Evolutionary conservation across 2,888 invertebrate species (phyloP), one percentile per base, ranked within the genome.

Genomic region (Agrypnus murinus): DNA sequence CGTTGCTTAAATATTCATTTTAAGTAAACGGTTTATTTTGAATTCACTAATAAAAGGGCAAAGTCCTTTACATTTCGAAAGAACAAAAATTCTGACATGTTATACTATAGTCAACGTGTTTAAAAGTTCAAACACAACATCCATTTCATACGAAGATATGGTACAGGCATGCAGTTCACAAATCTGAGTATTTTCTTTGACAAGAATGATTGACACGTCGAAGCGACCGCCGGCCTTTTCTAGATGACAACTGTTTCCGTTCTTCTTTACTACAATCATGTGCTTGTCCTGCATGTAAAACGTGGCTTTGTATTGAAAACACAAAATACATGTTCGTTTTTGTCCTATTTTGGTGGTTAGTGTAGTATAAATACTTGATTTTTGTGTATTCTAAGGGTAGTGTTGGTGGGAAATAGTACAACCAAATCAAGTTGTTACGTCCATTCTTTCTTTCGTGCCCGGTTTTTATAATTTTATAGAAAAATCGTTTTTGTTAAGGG

Each of bases 161-260:
- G 58, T 59, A 53, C 65, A 69, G 65, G 58, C 64, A 43, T 48
- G 34, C 65, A 65, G 64, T 59, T 69, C 59, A 65, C 48, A 69
- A 69, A 65, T 69, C 69, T 68, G 50, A 53, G 65, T 71, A 71
- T 71, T 71, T 71, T 76, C 71, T 77, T 74, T 76, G 77, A 77
- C 75, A 75, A 60, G 65, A 71, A 58, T 77, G 77, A 77, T 77
- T 77, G 77, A 77, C 77, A 77, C 71, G 73, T 77, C 76, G 75
- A 77, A 77, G 74, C 77, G 77, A 75, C 77, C 77, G 75, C 48
- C 77, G 75, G 76, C 68, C 74, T 70, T 25, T 74, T 68, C 65
- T 67, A 65, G n/a, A n/a, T 75, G 75, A 76, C 76, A 76, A 77
- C 77, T 74, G 77, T 76, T 77, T 77, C 77, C 77, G 77, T 77